Evolutionary conservation across 2,888 invertebrate genomes (phyloP), one percentile per base, ranked within the genome.

Genomic region (Electrophaes corylata): DNA sequence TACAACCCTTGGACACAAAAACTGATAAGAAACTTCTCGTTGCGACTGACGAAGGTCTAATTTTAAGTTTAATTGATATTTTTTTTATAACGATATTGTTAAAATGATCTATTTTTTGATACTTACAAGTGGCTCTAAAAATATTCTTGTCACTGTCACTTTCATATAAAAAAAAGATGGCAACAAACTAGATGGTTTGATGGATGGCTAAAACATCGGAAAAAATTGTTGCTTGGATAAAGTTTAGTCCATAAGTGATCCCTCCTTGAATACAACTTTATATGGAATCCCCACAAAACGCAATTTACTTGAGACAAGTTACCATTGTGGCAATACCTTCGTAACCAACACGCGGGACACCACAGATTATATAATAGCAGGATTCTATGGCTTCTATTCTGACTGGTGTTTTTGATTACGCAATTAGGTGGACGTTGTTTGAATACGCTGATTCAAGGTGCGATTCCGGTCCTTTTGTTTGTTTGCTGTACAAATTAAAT

Each of bases 241-340:
- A 26, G 6, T 14, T 4, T 23, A 19, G 29, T 59, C 49, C 50
- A 45, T 16, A 29, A 20, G 2, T 31, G 14, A 20, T 35, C 5
- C 41, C 54, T 50, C 29, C 6, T 20, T 11, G 26, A 16, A 10
- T 11, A 8, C 12, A 5, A 58, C 78, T 77, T 76, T 86, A 75
- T 74, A 75, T 60, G 55, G 82, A 76, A 65, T 67, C 79, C 47
- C 26, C 41, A 59, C 71, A 67, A 76, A 77, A 72, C 68, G 69
- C 79, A 83, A 81, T 81, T 84, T 79, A 72, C 79, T 83, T 83
- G 79, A 87, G 86, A 84, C 86, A 86, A 83, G 78, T 78, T 67
- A 41, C 68, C 65, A 75, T 87, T 88, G 84, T 84, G 62, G 56
- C 60, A 69, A 74, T 82, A 84, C 86, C 84, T 85, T 67, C 63